Evolutionary conservation across 1,140 invertebrate species (phyloP), one percentile per base, ranked within the genome.

Genomic region (Sycobia sp.): DNA sequence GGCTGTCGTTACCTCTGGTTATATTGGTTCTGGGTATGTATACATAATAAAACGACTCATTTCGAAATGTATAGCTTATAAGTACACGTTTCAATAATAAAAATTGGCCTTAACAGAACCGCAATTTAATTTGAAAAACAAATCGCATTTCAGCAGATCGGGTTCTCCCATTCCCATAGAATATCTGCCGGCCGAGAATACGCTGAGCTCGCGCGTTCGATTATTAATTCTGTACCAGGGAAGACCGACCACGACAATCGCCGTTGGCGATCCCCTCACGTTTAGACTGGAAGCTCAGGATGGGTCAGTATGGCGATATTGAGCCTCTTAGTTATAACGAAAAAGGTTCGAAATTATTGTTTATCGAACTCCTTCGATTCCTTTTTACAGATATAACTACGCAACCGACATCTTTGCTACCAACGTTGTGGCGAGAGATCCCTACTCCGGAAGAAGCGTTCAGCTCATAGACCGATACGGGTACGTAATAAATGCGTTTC

Each of bases 381-480:
- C 4, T n/a, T 32, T 32, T 32, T 59, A 16, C n/a, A 80, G 78
- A 4, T 93, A 93, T 71, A 94, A 93, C 76, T 93, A 94, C 67
- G 86, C 88, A 0, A 90, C 90, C 0, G 94, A 96, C 70, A 95
- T 96, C 58, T 96, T 96, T 73, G 94, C 94, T 2, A 95, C 92
- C 0, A 95, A 96, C 76, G 93, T 95, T 0, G 90, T 95, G n/a
- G 94, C 93, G 2, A 86, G 93, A 73, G 93, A 96, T 86, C 93
- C 94, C 1, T 96, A 96, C 73, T 91, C 93, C 0, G 93, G 93
- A 46, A 82, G 93, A 73, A 92, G 91, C 36, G 93, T 96, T 25
- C 92, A 94, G 70, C 80, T 96, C 0, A 95, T 96, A 62, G 94
- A 96, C 77, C 84, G 91, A 81, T 90, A 91, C 72, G 94, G 93